phyloP scores from a whole-genome alignment of 2,888 invertebrate species.

The Caenorhabditis uteleia region DNA sequence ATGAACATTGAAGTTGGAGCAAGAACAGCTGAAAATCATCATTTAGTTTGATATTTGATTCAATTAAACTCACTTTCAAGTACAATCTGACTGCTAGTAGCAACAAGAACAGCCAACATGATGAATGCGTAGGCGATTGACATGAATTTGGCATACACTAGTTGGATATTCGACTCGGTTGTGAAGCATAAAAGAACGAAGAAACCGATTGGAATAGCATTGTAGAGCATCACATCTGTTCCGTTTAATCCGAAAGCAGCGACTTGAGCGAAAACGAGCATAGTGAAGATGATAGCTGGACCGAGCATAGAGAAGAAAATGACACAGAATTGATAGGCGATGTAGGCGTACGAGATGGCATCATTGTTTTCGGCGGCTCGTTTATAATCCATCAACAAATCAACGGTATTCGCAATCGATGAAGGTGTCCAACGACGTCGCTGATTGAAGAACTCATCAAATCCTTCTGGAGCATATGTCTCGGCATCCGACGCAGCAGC shows the following conservation, averaged over 20 bases:
- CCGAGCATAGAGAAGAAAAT: conserved; percentile 69
- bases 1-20: conserved; percentile 87
- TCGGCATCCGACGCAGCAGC: conserved; percentile 72
- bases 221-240: conserved; percentile 57
- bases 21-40: conserved; percentile 73
- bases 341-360: conserved; percentile 66
- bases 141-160: conserved; percentile 76
- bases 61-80: conserved; percentile 55
- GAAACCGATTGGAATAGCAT: conserved; percentile 59
- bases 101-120: conserved; percentile 84
- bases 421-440: conserved; percentile 69
- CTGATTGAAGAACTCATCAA: conserved; percentile 70
- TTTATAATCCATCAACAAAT: conserved; percentile 68
- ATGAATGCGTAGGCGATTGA: conserved; percentile 82
- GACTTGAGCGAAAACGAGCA: conserved; percentile 68
- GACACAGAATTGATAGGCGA: conserved; percentile 68
- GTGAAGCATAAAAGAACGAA: conserved; percentile 66
- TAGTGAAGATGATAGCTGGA: conserved; percentile 69
- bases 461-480: conserved; percentile 70
- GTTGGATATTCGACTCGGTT: conserved; percentile 62
- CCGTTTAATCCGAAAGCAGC: conserved; percentile 63
- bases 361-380: conserved; percentile 65
- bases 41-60: neutral
- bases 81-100: conserved; percentile 65
- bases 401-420: conserved; percentile 69